Evolutionary conservation across 2,797 vertebrate genomes (phyloP).

Genomic region (Pogoniulus pusillus): DNA sequence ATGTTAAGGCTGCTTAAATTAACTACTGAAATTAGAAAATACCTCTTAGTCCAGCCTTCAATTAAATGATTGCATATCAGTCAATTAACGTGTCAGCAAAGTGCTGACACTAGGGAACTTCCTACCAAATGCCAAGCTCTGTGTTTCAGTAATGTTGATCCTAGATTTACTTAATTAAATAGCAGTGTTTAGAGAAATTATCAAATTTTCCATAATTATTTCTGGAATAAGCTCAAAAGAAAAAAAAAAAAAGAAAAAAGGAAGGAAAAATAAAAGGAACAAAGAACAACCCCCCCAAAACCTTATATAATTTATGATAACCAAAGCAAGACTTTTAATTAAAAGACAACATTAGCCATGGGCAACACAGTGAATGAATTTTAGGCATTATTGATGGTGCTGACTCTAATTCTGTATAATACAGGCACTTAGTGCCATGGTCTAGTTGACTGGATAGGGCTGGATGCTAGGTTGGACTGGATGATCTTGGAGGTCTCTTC

Average conservation of each 20-base stretch:
- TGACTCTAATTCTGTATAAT: background rate
- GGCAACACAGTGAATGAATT: background rate
- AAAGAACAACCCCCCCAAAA: background rate
- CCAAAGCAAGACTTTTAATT: background rate
- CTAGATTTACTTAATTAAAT: background rate
- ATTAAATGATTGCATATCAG: background rate
- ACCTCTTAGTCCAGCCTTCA: background rate
- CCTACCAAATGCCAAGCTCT: background rate
- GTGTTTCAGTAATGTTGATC: background rate
- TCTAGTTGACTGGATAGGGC: no score
- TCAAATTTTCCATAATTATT: background rate
- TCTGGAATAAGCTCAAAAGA: background rate
- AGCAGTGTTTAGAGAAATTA: background rate
- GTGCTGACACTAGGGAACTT: background rate
- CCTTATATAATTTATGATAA: background rate
- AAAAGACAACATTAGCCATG: background rate
- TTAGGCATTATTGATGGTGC: background rate
- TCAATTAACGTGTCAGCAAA: background rate
- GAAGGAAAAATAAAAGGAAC: rapidly evolving
- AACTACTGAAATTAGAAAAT: background rate
- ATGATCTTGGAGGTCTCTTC: no score
- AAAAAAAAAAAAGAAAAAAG: rapidly evolving
- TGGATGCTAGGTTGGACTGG: no score
- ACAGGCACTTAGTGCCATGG: no score
- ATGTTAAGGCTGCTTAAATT: background rate